phyloP scores from a whole-genome alignment of 1,140 invertebrate species.

The Potamilus streckersoni region DNA sequence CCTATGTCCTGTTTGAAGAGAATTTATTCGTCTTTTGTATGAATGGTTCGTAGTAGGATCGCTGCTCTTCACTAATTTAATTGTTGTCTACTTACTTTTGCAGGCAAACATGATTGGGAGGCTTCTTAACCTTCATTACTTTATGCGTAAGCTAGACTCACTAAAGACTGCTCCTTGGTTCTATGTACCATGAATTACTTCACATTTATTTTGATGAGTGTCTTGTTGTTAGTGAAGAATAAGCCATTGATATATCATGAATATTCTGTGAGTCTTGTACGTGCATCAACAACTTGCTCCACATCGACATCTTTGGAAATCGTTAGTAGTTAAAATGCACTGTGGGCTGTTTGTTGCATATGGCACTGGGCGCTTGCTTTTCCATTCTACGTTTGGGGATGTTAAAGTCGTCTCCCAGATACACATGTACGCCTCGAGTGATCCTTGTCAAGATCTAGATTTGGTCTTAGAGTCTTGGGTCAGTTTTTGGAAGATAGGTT shows the following conservation, averaged over 20 bases:
- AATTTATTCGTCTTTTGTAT: no score
- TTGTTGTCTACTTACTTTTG: background rate
- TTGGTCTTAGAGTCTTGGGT: background rate
- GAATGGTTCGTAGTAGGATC: no score
- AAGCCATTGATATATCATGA: background rate
- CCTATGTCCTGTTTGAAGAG: no score
- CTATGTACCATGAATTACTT: background rate
- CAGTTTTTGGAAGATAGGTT: background rate
- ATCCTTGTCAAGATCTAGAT: background rate
- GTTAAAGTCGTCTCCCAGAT: no score
- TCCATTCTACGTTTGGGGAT: slow-evolving; percentile 1
- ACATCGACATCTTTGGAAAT: background rate
- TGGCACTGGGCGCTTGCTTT: background rate
- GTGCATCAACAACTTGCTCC: background rate
- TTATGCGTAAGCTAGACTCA: background rate
- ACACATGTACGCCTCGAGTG: no score
- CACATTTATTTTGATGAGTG: slow-evolving; percentile 8
- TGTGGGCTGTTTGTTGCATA: background rate
- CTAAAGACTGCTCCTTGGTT: slow-evolving; percentile 2
- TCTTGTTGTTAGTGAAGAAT: slow-evolving; percentile 8
- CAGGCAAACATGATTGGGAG: background rate
- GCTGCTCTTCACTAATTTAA: no score
- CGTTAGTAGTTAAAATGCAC: background rate
- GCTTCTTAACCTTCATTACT: slow-evolving; percentile 1
- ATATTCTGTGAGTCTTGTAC: background rate